A percentile compares a stretch with the other conserved stretches of the same genome.
Evolutionary conservation across 2,888 invertebrate species (phyloP).

Genomic region (Dorcus parallelipipedus): DNA sequence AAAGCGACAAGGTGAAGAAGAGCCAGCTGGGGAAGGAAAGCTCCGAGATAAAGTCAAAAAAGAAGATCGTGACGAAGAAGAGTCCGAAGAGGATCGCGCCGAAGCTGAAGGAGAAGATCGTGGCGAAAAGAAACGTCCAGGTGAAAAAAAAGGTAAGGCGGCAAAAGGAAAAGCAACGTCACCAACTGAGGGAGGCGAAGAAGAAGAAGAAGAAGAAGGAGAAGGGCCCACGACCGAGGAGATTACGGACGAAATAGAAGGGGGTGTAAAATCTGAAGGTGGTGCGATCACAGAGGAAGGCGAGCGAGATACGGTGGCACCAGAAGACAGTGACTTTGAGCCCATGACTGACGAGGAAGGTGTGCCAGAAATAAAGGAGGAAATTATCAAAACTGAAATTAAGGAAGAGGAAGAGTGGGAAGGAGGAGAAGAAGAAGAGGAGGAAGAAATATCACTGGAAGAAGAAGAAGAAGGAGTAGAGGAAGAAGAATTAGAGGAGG

Average conservation of each 20-base stretch:
- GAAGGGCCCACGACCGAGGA: slow-evolving; percentile 4
- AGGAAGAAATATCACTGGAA: not conserved
- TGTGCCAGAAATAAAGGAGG: too few species aligned
- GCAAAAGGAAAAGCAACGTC: not conserved
- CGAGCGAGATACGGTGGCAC: too few species aligned
- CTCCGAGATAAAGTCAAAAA: not conserved
- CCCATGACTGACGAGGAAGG: too few species aligned
- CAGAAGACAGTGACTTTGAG: too few species aligned
- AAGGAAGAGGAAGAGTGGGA: slow-evolving; percentile 1
- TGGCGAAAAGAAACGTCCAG: not conserved
- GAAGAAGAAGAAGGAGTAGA: slow-evolving; percentile 7
- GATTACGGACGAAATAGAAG: slow-evolving; percentile 3
- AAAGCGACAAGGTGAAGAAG: not conserved
- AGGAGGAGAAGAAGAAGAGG: slow-evolving; percentile 10
- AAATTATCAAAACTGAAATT: not conserved
- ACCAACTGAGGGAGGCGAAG: not conserved
- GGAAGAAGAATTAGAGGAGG: slow-evolving; percentile 5
- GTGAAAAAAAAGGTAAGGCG: not conserved
- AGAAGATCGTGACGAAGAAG: slow-evolving; percentile 5
- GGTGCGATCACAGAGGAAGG: not conserved
- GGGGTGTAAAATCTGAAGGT: slow-evolving; percentile 2
- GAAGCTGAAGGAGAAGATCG: slow-evolving; percentile 6
- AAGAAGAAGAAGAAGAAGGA: slow-evolving; percentile 6
- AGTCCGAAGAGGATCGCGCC: slow-evolving; percentile 1
- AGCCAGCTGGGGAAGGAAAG: not conserved